These are phyloP conservation scores for Leptonema lineaticorne DNA, from an alignment of 1,140 invertebrate genomes.

Conservation along the genomic window DNA sequence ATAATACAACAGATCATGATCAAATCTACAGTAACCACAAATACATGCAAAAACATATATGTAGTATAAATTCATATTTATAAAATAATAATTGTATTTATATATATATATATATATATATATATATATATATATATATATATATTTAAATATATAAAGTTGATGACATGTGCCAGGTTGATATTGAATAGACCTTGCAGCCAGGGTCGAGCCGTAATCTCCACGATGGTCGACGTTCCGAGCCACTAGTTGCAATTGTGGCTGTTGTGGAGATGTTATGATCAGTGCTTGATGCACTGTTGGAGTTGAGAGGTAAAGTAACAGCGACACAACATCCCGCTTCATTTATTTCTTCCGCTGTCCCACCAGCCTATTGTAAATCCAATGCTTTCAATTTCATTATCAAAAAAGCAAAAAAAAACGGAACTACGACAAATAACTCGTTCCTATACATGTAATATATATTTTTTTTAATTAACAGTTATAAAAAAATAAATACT, in stretches of 20 bases:
- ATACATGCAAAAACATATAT: slow-evolving; percentile 2
- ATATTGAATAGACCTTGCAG: slow-evolving; percentile 69
- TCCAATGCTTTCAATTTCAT: slow-evolving; percentile 28
- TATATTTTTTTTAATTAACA: no score
- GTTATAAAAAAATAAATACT: no score
- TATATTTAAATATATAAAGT: neutral
- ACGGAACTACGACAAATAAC: neutral
- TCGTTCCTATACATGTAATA: no score
- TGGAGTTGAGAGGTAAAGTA: slow-evolving; percentile 53
- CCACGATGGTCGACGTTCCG: slow-evolving; percentile 85
- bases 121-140: slow-evolving; percentile 11
- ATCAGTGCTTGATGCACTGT: slow-evolving; percentile 22
- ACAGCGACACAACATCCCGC: slow-evolving; percentile 46
- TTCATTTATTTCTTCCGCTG: slow-evolving; percentile 71
- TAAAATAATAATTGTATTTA: neutral
- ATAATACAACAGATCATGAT: neutral
- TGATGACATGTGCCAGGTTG: slow-evolving; percentile 16
- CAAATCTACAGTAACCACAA: neutral
- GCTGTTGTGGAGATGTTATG: slow-evolving; percentile 47
- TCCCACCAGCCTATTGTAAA: slow-evolving; percentile 19
- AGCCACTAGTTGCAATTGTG: slow-evolving; percentile 50
- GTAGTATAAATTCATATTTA: neutral
- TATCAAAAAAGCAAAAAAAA: neutral
- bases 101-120: no score
- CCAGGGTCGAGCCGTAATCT: slow-evolving; percentile 83